Evolutionary conservation across 2,888 invertebrate species (phyloP), one percentile per base, ranked within the genome.

Genomic region (Drosophila lacicola): DNA sequence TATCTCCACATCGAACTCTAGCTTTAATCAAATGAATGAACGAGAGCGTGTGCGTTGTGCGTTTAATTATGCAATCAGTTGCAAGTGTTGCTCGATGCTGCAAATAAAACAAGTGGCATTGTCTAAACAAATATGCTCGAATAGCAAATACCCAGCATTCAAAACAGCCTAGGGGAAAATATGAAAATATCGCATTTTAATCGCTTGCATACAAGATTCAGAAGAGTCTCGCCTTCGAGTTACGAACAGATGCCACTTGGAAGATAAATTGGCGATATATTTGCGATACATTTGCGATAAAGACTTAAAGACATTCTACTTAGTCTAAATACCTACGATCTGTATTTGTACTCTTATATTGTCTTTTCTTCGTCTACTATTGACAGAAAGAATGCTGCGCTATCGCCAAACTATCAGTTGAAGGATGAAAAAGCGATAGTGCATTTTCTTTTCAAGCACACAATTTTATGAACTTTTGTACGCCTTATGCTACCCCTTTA

Each of bases 1-100:
- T 50, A 14, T 29, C 3, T 41, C 34, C 50, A 29, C 25, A 25
- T 29, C 29, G 29, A 29, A 29, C 29, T 29, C 29, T 29, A 29
- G 29, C 29, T 29, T 81, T 70, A 82, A 81, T 85, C 60, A 74
- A 86, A 77, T 83, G 67, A 76, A 76, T 33, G 55, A 37, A 25
- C 13, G 53, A 63, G 56, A 51, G 49, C 13, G 39, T 37, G 39
- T 37, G 67, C 21, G 53, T 53, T 71, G 55, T 60, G 54, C 50
- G 25, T 47, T 71, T 53, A 77, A 75, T 76, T 76, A 77, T 72
- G 73, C 78, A 72, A 76, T 78, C 63, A 58, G 68, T 53, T 54
- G 73, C 78, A 62, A 71, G 72, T 67, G 77, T 70, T 41, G 60
- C 42, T 39, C 21, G 29, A 45, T 54, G 77, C 45, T 50, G 55